Base-by-base conservation (phyloP, 2,888 invertebrate species). In the Junonia oenone region DNA sequence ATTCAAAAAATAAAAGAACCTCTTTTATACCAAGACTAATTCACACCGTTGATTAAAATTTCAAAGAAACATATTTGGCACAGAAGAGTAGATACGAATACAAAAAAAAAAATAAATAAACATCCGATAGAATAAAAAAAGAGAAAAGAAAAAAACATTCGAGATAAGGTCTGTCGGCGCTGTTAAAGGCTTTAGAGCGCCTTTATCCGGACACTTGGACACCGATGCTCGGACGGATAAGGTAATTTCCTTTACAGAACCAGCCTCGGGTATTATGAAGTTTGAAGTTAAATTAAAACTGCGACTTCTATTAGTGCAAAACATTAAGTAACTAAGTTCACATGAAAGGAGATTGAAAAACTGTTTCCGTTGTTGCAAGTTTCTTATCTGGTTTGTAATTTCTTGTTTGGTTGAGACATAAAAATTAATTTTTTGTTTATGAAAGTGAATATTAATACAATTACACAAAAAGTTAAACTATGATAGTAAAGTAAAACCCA, bases 141-240 rank as follows among this genome's bases (percentile, higher is more conserved):
- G 17, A 14, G 14, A 15, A n/a, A n/a, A n/a, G n/a, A n/a, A n/a
- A 51, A 51, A 33, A 31, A 22, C 38, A 22, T 45, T 33, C 19
- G 38, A 38, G 48, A 55, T 55, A 55, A 45, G 6, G 45, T 45
- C 55, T 45, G 54, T 14, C 43, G 27, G 40, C 48, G 45, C 43
- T 31, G 49, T 43, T 55, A 49, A 35, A 49, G 35, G 43, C 43
- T 27, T 55, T 49, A 27, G 35, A 13, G 45, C 14, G 45, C 48
- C 49, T 49, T 40, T 46, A 27, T n/a, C 43, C 14, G 33, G 45
- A 17, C 46, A 35, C 27, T 40, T 43, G 43, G 54, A 26, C 26
- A 31, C 43, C 47, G 54, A 48, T n/a, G n/a, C n/a, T n/a, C n/a
- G n/a, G n/a, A n/a, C n/a, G n/a, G n/a, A n/a, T 48, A 48, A 54